phyloP scores from a whole-genome alignment of 2,797 vertebrate genomes.

The Mormyrops boulengeri region DNA sequence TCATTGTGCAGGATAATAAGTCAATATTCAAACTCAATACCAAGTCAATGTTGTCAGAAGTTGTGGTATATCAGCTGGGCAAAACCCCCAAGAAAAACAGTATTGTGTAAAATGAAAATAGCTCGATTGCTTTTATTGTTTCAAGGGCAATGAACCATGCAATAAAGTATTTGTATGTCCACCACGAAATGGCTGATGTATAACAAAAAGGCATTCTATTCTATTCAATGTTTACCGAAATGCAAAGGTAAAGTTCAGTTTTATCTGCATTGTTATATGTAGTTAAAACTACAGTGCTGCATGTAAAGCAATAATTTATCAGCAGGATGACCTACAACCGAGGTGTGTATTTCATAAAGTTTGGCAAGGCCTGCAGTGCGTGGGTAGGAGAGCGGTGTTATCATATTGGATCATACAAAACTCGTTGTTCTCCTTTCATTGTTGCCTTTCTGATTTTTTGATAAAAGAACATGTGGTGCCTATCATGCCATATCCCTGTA shows the following conservation, averaged over 20 bases:
- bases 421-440: background rate
- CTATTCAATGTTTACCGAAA: background rate
- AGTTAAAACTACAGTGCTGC: background rate
- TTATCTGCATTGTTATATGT: background rate
- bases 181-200: background rate
- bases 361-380: background rate
- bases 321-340: background rate
- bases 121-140: background rate
- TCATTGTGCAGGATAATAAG: background rate
- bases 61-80: background rate
- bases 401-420: background rate
- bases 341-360: background rate
- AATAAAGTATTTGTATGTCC: background rate
- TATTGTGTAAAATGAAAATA: background rate
- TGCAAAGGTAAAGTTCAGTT: background rate
- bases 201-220: background rate
- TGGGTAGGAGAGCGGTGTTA: background rate
- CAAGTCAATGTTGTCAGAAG: background rate
- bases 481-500: background rate
- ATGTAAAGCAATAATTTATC: background rate
- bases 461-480: background rate
- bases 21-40: background rate
- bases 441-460: background rate
- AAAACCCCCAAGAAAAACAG: background rate
- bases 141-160: background rate